A percentile compares a stretch with the other conserved stretches of the same genome.
These are phyloP conservation scores for Miniopterus natalensis DNA, from an alignment of 2,113 vertebrate genomes.

Conservation along the genomic window DNA sequence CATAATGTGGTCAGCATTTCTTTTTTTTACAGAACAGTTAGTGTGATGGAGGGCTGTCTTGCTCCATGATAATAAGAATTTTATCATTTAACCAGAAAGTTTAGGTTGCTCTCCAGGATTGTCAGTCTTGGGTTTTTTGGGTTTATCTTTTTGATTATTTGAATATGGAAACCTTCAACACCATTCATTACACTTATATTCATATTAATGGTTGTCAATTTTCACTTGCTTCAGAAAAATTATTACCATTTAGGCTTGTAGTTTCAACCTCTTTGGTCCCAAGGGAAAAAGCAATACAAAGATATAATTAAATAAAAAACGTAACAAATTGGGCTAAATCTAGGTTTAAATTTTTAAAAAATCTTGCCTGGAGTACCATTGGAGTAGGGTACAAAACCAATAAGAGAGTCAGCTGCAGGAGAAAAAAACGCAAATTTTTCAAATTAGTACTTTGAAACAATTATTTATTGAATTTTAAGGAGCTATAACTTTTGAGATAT, in stretches of 20 bases:
- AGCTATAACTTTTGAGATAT: slow-evolving; percentile 56
- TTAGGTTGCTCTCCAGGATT: background rate
- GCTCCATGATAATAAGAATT: background rate
- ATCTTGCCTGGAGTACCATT: slow-evolving; percentile 85
- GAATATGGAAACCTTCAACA: slow-evolving; percentile 36
- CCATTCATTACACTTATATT: slow-evolving; percentile 5
- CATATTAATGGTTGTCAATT: slow-evolving; percentile 51
- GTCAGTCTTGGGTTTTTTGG: background rate
- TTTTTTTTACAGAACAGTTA: background rate
- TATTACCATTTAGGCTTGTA: slow-evolving; percentile 85
- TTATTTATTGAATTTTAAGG: slow-evolving; percentile 43
- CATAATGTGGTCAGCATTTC: background rate
- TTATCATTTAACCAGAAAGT: slow-evolving; percentile 28
- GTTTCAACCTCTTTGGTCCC: slow-evolving; percentile 82
- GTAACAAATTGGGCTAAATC: slow-evolving; percentile 68
- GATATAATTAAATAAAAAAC: slow-evolving; percentile 67
- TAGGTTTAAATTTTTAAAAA: slow-evolving; percentile 76
- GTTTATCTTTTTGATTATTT: background rate
- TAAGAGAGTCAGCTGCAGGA: slow-evolving; percentile 70
- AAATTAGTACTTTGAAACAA: slow-evolving; percentile 65
- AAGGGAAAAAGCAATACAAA: slow-evolving; percentile 62
- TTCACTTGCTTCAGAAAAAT: slow-evolving; percentile 72
- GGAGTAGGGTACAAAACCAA: slow-evolving; percentile 81
- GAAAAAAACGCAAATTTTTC: slow-evolving; percentile 17
- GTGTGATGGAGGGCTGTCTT: background rate